Evolutionary conservation across 2,888 invertebrate genomes (phyloP).

Genomic region (Choristoneura rosaceana): DNA sequence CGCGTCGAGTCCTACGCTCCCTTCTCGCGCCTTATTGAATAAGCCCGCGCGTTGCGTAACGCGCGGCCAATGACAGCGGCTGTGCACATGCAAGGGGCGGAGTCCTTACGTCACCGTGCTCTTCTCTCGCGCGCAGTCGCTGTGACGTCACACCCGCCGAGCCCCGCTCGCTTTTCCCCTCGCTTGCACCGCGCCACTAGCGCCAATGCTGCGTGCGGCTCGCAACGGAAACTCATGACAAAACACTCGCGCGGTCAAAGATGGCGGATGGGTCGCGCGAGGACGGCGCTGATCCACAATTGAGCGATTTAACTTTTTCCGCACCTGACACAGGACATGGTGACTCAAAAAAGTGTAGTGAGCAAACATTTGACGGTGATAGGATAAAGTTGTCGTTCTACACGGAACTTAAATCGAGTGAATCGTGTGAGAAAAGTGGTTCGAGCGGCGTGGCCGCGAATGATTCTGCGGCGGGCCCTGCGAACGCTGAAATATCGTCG

Average conservation of each 20-base stretch:
- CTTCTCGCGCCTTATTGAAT: slow-evolving; percentile 77
- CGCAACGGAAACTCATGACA: slow-evolving; percentile 72
- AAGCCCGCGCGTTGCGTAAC: slow-evolving; percentile 81
- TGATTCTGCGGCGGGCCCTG: slow-evolving; percentile 63
- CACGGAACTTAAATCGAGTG: slow-evolving; percentile 81
- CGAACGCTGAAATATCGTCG: slow-evolving; percentile 74
- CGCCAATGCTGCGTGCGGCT: slow-evolving; percentile 71
- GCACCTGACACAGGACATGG: slow-evolving; percentile 78
- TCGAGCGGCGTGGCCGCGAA: slow-evolving; percentile 78
- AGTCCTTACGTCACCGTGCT: slow-evolving; percentile 81
- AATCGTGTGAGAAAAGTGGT: slow-evolving; percentile 85
- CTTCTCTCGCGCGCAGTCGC: slow-evolving; percentile 82
- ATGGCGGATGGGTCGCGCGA: slow-evolving; percentile 93
- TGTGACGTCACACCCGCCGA: slow-evolving; percentile 77
- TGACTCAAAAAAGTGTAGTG: slow-evolving; percentile 85
- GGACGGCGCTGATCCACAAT: slow-evolving; percentile 86
- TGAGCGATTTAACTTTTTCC: slow-evolving; percentile 84
- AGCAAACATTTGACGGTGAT: slow-evolving; percentile 71
- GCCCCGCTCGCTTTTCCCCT: slow-evolving; percentile 57
- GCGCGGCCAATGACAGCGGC: slow-evolving; percentile 82
- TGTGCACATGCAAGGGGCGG: slow-evolving; percentile 84
- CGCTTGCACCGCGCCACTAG: slow-evolving; percentile 68
- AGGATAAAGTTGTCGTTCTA: slow-evolving; percentile 80
- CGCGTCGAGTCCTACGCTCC: slow-evolving; percentile 74
- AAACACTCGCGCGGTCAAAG: slow-evolving; percentile 90